Evolutionary conservation across 2,888 invertebrate genomes (phyloP).

Genomic region (Lasioglossum lativentre): DNA sequence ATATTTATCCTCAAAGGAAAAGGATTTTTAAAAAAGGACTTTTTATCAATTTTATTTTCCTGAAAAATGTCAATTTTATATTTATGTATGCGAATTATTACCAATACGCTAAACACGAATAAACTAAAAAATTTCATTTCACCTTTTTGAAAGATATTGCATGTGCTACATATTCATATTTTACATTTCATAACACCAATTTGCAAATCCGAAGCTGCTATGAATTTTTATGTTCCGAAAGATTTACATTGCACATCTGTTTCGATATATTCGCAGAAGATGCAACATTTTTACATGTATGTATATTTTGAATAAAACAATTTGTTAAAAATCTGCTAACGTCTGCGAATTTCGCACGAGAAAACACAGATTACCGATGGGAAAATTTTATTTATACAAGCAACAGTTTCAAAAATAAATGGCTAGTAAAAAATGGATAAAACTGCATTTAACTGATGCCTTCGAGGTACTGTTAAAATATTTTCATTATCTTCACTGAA

Average conservation of each 20-base stretch:
- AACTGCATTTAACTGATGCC: neutral
- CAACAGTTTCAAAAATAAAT: neutral
- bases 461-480: neutral
- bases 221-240: conserved; percentile 36
- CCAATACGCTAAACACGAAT: neutral
- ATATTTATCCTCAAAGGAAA: neutral
- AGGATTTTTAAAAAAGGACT: neutral
- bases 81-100: neutral
- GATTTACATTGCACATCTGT: conserved; percentile 27
- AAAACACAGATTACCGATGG: neutral
- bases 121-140: neutral
- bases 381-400: neutral
- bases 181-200: neutral
- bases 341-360: neutral
- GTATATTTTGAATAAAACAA: neutral
- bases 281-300: neutral
- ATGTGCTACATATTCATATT: neutral
- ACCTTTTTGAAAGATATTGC: conserved; percentile 1
- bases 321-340: neutral
- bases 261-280: conserved; percentile 4
- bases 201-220: neutral
- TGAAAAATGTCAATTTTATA: neutral
- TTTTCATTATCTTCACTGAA: neutral
- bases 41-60: neutral
- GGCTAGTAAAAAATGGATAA: neutral